phyloP scores from a whole-genome alignment of 1,140 invertebrate species.

The Caenorhabditis inopinata region DNA sequence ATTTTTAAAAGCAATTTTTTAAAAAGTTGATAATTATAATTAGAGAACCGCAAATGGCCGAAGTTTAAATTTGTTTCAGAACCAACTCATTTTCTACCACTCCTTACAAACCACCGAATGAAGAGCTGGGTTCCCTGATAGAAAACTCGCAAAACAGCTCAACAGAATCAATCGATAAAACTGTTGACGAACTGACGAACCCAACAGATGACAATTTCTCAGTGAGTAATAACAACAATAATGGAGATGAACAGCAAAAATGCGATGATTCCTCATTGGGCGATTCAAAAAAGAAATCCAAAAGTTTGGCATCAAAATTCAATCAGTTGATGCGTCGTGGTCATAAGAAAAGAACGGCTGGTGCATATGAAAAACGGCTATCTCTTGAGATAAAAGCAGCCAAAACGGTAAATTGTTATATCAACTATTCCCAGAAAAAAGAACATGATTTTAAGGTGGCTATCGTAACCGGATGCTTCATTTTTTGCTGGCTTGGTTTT shows the following conservation, averaged over 20 bases:
- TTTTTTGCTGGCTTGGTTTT: slow-evolving; percentile 91
- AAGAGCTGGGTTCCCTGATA: not conserved
- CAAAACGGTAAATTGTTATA: slow-evolving; percentile 74
- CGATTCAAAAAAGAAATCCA: slow-evolving; percentile 16
- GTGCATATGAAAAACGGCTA: slow-evolving; percentile 65
- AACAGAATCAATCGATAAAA: not conserved
- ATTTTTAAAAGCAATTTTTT: no score
- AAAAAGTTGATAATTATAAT: no score
- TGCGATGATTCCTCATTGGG: slow-evolving; percentile 6
- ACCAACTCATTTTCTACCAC: not conserved
- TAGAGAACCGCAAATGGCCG: no score
- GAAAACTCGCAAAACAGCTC: slow-evolving; percentile 10
- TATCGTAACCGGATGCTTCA: slow-evolving; percentile 94
- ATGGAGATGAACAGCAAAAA: slow-evolving; percentile 1
- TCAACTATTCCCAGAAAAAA: not conserved
- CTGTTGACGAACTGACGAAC: not conserved
- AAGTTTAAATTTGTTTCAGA: no score
- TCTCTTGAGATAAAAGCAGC: slow-evolving; percentile 72
- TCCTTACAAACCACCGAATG: not conserved
- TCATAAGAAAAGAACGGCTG: slow-evolving; percentile 53
- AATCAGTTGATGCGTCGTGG: slow-evolving; percentile 34
- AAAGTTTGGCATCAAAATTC: slow-evolving; percentile 26
- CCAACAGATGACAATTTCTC: slow-evolving; percentile 17
- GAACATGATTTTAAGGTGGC: slow-evolving; percentile 82
- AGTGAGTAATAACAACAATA: slow-evolving; percentile 10